phyloP scores from a whole-genome alignment of 2,797 vertebrate species.

The Trachops cirrhosus region DNA sequence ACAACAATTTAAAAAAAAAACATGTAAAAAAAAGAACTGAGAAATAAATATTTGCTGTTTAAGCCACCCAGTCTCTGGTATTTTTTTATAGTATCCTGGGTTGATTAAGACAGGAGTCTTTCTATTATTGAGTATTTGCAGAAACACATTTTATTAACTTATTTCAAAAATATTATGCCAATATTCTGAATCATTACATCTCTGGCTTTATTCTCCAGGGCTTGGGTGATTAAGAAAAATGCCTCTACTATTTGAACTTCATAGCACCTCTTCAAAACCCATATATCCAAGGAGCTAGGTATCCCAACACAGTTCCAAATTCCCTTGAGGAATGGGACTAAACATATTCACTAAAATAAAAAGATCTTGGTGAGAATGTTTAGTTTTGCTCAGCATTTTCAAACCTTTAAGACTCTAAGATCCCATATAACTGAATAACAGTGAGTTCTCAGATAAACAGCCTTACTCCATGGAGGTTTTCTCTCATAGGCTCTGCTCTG shows the following conservation, averaged over 20 bases:
- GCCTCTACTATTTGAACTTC: not conserved
- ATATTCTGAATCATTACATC: not conserved
- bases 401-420: not conserved
- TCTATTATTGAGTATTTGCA: not conserved
- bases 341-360: not conserved
- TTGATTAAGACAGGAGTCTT: not conserved
- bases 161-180: not conserved
- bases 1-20: too few relatives aligned
- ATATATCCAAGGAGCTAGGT: not conserved
- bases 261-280: slow-evolving; percentile 7
- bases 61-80: not conserved
- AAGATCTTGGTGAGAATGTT: not conserved
- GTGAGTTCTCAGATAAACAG: not conserved
- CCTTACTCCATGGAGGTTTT: not conserved
- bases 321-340: not conserved
- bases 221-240: not conserved
- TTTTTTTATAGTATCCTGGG: not conserved
- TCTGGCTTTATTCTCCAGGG: not conserved
- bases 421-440: not conserved
- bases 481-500: not conserved
- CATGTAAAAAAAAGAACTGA: too few relatives aligned
- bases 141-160: not conserved
- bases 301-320: not conserved
- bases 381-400: not conserved
- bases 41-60: not conserved